These are phyloP conservation scores for Trachelus troglodyta DNA, from an alignment of 2,888 invertebrate species.

Conservation along the genomic window DNA sequence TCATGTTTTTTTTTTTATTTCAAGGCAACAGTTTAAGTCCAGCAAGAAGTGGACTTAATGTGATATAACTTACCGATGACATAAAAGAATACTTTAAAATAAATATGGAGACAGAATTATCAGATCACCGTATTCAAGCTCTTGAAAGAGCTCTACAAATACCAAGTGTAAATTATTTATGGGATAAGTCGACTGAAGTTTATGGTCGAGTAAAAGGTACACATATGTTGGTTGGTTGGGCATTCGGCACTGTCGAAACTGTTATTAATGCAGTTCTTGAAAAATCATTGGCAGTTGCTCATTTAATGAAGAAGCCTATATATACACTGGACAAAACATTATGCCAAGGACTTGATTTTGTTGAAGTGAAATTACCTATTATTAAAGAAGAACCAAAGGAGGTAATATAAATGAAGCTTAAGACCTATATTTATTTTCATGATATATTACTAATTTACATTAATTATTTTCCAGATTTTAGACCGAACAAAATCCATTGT, in stretches of 20 bases:
- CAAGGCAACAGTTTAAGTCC: too few species aligned
- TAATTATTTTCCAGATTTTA: conserved; percentile 46
- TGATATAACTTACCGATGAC: neutral
- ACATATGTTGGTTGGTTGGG: conserved; percentile 77
- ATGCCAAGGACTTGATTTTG: conserved; percentile 75
- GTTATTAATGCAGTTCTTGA: conserved; percentile 45
- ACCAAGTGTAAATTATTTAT: conserved; percentile 71
- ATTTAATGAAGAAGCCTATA: conserved; percentile 68
- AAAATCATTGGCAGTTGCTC: conserved; percentile 54
- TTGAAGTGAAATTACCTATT: conserved; percentile 75
- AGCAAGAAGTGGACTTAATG: neutral
- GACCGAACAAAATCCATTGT: conserved; percentile 58
- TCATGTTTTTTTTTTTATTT: neutral
- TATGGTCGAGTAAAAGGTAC: conserved; percentile 72
- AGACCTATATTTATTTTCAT: conserved; percentile 1
- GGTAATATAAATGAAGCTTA: conserved; percentile 34
- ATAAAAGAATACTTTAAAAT: neutral
- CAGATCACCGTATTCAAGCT: conserved; percentile 63
- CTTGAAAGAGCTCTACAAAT: conserved; percentile 70
- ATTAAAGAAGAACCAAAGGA: conserved; percentile 73
- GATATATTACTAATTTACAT: neutral
- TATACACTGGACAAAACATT: conserved; percentile 73
- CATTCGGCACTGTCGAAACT: conserved; percentile 74
- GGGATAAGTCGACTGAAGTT: conserved; percentile 70
- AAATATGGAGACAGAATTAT: conserved; percentile 42